A percentile compares a stretch with the other conserved stretches of the same genome.
Evolutionary conservation across 2,113 vertebrate genomes (phyloP).

Genomic region (Sylvia atricapilla): DNA sequence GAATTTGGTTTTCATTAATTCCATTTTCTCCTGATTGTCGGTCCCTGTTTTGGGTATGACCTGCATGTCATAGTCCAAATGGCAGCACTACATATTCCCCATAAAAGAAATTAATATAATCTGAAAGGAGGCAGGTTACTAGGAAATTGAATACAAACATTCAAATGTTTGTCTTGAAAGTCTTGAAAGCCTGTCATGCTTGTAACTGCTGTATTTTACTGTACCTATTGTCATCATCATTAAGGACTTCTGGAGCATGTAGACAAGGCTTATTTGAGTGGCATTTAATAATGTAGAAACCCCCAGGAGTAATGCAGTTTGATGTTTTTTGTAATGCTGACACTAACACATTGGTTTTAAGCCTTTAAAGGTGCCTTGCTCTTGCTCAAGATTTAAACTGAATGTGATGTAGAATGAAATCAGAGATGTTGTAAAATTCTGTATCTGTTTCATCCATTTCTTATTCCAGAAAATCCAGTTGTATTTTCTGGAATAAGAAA

Average conservation of each 20-base stretch:
- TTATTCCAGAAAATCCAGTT: too few relatives aligned
- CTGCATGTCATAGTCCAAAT: not conserved
- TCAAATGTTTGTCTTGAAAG: not conserved
- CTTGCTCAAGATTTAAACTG: not conserved
- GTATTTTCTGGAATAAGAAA: not conserved
- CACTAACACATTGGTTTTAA: not conserved
- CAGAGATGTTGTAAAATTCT: not conserved
- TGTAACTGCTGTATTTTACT: not conserved
- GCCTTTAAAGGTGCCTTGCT: not conserved
- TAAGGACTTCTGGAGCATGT: not conserved
- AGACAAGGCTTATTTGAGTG: not conserved
- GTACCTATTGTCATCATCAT: not conserved
- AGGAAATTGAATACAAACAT: not conserved
- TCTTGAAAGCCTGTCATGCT: not conserved
- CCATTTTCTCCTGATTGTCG: not conserved
- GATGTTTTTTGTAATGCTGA: not conserved
- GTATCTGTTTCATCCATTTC: not conserved
- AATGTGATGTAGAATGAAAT: not conserved
- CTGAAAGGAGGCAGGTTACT: not conserved
- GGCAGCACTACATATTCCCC: not conserved
- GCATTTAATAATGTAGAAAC: not conserved
- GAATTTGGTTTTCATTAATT: not conserved
- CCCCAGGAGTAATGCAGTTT: not conserved
- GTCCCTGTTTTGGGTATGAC: not conserved
- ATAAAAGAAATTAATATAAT: not conserved